Percentiles rank a stretch among this genome's conserved stretches.
These are phyloP conservation scores for Crotophaga sulcirostris DNA, from an alignment of 2,113 vertebrate species.

Conservation along the genomic window DNA sequence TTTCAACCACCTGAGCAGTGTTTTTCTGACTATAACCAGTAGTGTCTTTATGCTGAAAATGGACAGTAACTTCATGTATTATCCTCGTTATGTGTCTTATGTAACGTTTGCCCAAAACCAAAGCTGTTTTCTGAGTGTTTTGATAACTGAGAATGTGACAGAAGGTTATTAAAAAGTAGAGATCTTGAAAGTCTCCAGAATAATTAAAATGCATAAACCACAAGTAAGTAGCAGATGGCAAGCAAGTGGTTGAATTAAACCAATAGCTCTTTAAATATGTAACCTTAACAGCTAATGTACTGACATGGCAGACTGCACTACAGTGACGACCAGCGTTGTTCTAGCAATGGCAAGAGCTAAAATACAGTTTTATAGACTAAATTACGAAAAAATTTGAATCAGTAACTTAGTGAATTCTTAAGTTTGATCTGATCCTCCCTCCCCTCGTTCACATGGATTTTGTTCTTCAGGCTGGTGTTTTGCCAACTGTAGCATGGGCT, in stretches of 20 bases:
- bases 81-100: background rate
- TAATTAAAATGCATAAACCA: conserved; percentile 72
- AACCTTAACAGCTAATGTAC: conserved; percentile 53
- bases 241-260: conserved; percentile 71
- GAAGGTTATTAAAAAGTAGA: conserved; percentile 61
- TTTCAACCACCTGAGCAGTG: background rate
- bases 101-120: background rate
- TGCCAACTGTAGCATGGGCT: background rate
- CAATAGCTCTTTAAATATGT: conserved; percentile 58
- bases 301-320: conserved; percentile 37
- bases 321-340: background rate
- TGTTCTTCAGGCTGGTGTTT: background rate
- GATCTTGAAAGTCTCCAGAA: conserved; percentile 56
- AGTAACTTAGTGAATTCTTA: background rate
- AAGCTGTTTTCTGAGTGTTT: conserved; percentile 32
- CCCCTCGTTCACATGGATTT: background rate
- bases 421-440: background rate
- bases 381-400: background rate
- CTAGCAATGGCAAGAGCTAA: background rate
- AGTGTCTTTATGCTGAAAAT: background rate
- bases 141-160: conserved; percentile 53
- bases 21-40: background rate
- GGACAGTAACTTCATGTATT: background rate
- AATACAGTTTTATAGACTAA: background rate
- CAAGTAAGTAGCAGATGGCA: conserved; percentile 66